Base-by-base conservation (phyloP, 1,140 invertebrate genomes). In the Zaprionus ghesquierei region DNA sequence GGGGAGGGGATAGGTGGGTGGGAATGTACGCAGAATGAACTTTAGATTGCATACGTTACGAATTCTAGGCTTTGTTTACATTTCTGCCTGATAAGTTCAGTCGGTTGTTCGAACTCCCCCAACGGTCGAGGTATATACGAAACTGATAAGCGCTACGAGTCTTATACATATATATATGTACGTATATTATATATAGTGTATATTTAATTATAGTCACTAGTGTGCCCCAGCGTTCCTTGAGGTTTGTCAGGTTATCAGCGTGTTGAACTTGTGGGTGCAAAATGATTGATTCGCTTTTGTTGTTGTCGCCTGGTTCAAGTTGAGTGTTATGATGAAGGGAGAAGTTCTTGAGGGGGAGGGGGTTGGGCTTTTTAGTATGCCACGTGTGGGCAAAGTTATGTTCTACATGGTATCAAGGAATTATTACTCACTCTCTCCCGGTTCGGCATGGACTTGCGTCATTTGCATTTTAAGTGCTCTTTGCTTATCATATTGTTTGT, bases 401-500 rank as follows among this genome's bases (percentile, higher is more conserved):
- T 25, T 25, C 25, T 41, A 13, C 5, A 25, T 13, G 18, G 23
- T 6, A 8, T 29, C 12, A 5, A 35, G 4, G 29, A 55, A 15
- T 15, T 15, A 23, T 58, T 23, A 22, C 35, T 31, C 63, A 22
- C 6, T 10, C 22, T 31, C 22, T 41, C 44, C n/a, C 51, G 25
- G 18, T 58, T 60, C n/a, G 35, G 51, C 13, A 10, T 18, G 1
- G 10, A 31, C 29, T 18, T 41, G 41, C 41, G 41, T 46, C 60
- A 63, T 63, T 63, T 64, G 50, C 22, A 55, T 55, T 62, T 62
- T 49, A 2, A 63, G 41, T 55, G 54, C 33, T 65, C 55, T 65
- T 44, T 49, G 46, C n/a, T 10, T 13, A 64, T 63, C n/a, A n/a
- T 62, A 33, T 38, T 55, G 22, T 35, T 12, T 60, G 8, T 54